Percentiles rank a stretch among this genome's conserved stretches.
phyloP scores from a whole-genome alignment of 2,113 vertebrate species.

The Macroglossus sobrinus region DNA sequence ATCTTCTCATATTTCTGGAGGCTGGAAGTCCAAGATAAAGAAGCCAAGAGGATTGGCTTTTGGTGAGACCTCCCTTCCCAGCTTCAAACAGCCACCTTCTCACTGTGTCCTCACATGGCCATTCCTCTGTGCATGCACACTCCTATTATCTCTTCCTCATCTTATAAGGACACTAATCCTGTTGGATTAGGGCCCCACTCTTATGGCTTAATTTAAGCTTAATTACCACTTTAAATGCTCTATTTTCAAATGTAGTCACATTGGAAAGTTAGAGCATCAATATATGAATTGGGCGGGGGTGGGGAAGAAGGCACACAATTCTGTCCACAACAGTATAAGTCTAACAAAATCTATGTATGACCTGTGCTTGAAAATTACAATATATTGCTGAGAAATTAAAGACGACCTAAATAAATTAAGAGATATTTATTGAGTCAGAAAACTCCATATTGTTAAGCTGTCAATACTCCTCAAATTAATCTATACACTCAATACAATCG shows the following conservation, averaged over 20 bases:
- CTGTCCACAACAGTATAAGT: not conserved
- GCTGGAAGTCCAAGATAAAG: not conserved
- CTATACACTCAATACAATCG: not conserved
- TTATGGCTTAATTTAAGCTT: not conserved
- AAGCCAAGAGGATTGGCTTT: not conserved
- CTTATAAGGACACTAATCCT: not conserved
- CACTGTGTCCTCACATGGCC: not conserved
- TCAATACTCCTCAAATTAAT: not conserved
- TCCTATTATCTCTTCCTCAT: not conserved
- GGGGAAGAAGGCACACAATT: not conserved
- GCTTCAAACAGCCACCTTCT: not conserved
- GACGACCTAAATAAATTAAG: not conserved
- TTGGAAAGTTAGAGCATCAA: not conserved
- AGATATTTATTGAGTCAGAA: not conserved
- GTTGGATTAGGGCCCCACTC: not conserved
- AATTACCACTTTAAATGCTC: not conserved
- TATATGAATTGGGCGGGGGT: not conserved
- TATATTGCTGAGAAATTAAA: not conserved
- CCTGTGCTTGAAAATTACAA: not conserved
- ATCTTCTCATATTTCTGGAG: too few species aligned
- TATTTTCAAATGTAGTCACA: not conserved
- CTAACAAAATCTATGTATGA: not conserved
- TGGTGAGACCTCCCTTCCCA: not conserved
- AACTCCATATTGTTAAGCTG: too few species aligned
- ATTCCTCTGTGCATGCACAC: not conserved